Conservation (phyloP, 2,797 vertebrate species). For the Aeoliscus strigatus region DNA sequence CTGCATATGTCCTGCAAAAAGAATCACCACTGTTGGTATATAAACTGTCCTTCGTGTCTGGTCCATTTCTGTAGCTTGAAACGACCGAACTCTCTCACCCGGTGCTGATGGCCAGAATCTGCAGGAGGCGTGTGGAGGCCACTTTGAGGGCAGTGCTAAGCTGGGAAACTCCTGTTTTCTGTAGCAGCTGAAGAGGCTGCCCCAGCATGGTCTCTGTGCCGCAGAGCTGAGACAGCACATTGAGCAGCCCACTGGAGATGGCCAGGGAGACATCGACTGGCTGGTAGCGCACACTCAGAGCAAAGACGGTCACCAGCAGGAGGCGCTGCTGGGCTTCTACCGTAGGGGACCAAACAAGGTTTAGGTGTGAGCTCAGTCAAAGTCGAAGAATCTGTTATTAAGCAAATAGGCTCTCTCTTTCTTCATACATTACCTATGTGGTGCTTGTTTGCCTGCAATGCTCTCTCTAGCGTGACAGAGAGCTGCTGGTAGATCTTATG, state of each 20-base stretch:
- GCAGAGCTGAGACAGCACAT: conserved; percentile 92
- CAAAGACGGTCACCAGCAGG: conserved; percentile 94
- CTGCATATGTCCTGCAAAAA: conserved; percentile 86
- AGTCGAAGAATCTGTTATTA: too few species aligned
- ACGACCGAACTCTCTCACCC: conserved; percentile 74
- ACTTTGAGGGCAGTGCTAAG: conserved; percentile 96
- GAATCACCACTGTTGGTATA: neutral
- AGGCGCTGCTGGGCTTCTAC: conserved; percentile 94
- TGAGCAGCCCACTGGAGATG: conserved; percentile 91
- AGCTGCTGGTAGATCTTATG: conserved; percentile 98
- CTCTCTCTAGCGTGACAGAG: conserved; percentile 91
- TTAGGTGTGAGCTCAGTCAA: too few species aligned
- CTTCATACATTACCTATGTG: conserved; percentile 86
- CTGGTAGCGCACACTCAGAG: conserved; percentile 95
- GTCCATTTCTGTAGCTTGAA: neutral
- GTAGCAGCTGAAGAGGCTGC: conserved; percentile 89
- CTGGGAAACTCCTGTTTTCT: conserved; percentile 91
- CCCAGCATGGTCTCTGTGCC: conserved; percentile 95
- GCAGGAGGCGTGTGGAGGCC: conserved; percentile 92
- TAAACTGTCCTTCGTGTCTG: neutral
- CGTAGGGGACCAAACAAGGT: neutral
- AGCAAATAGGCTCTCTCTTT: too few species aligned
- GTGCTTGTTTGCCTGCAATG: conserved; percentile 94
- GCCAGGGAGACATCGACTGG: conserved; percentile 95
- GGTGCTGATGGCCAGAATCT: conserved; percentile 97